These are phyloP conservation scores for Adela reaumurella DNA, from an alignment of 2,888 invertebrate species.

Conservation along the genomic window DNA sequence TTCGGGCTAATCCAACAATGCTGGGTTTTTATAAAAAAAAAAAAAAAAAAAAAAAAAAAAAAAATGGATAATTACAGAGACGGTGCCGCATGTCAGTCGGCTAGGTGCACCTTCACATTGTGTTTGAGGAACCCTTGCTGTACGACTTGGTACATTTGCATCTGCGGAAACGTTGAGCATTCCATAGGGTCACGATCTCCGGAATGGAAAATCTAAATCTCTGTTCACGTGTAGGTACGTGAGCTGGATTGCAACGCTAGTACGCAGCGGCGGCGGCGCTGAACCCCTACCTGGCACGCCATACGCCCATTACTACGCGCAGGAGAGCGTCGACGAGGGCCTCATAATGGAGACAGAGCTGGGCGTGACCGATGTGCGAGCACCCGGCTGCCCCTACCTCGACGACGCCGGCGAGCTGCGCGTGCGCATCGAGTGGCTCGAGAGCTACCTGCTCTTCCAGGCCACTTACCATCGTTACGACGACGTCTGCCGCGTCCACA, in stretches of 20 bases:
- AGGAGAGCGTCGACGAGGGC: slow-evolving; percentile 74
- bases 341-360: slow-evolving; percentile 78
- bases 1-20: too few species aligned
- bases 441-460: slow-evolving; percentile 75
- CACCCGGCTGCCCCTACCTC: slow-evolving; percentile 65
- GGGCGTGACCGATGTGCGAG: slow-evolving; percentile 66
- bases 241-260: slow-evolving; percentile 68
- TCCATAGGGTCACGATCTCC: too few species aligned
- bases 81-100: too few species aligned
- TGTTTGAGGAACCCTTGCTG: too few species aligned
- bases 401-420: slow-evolving; percentile 70
- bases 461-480: slow-evolving; percentile 82
- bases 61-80: too few species aligned
- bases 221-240: slow-evolving; percentile 43
- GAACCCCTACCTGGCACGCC: slow-evolving; percentile 69
- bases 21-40: too few species aligned
- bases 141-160: too few species aligned
- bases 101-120: too few species aligned
- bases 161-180: too few species aligned
- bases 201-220: too few species aligned
- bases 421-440: slow-evolving; percentile 79
- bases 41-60: too few species aligned
- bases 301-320: slow-evolving; percentile 76
- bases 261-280: slow-evolving; percentile 52
- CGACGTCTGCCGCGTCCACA: slow-evolving; percentile 74